Evolutionary conservation across 2,113 vertebrate species (phyloP).

Genomic region (Xenopus laevis): DNA sequence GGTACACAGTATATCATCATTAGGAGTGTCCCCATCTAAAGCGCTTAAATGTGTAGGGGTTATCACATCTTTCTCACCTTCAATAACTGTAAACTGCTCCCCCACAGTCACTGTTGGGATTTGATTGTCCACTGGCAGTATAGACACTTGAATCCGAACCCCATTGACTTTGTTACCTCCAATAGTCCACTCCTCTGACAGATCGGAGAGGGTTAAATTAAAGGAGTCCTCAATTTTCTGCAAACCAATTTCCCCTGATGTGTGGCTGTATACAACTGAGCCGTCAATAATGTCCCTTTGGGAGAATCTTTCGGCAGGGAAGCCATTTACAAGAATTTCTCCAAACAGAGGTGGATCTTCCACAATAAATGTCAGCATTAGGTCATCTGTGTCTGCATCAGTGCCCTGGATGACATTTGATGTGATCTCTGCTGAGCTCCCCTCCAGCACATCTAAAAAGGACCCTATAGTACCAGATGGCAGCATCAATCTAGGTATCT

Average conservation of each 20-base stretch:
- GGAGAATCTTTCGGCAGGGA: constrained; percentile 75
- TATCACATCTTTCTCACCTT: constrained; percentile 79
- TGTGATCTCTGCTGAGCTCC: constrained; percentile 87
- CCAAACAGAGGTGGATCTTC: constrained; percentile 78
- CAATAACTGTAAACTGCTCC: constrained; percentile 70
- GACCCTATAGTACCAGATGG: constrained; percentile 82
- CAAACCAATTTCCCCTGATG: constrained; percentile 83
- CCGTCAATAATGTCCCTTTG: constrained; percentile 88
- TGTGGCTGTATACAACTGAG: constrained; percentile 82
- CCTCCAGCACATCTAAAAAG: constrained; percentile 86
- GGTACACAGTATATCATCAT: constrained; percentile 86
- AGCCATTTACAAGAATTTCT: constrained; percentile 78
- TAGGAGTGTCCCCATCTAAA: constrained; percentile 77
- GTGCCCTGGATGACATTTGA: constrained; percentile 80
- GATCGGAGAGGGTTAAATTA: constrained; percentile 85
- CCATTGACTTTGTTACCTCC: constrained; percentile 77
- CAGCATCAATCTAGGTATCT: constrained; percentile 67
- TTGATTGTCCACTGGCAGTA: constrained; percentile 88
- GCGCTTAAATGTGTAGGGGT: constrained; percentile 72
- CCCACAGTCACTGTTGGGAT: constrained; percentile 79
- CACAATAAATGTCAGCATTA: constrained; percentile 87
- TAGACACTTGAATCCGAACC: constrained; percentile 85
- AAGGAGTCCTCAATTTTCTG: constrained; percentile 80
- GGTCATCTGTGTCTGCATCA: constrained; percentile 77
- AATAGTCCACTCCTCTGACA: constrained; percentile 84